Evolutionary conservation across 1,140 invertebrate genomes (phyloP), one percentile per base, ranked within the genome.

Genomic region (Papilio machaon): DNA sequence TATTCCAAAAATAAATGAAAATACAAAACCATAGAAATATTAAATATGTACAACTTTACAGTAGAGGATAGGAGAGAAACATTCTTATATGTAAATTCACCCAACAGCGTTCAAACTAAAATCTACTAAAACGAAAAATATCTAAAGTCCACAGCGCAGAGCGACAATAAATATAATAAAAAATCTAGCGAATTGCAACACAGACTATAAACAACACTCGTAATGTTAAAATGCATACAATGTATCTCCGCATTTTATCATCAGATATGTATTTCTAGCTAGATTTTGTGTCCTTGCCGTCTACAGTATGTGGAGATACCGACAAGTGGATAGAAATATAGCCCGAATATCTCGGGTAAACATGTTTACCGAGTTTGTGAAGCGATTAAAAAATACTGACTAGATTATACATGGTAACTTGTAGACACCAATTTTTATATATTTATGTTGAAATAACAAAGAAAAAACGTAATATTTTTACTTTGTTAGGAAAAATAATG

Each of bases 301-400:
- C 86, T 86, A 89, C 84, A 86, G 85, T 85, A 86, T 86, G 88
- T 87, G 89, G 84, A 89, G 90, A 88, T 90, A 91, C 87, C 84
- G 86, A 89, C 87, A 84, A 87, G 86, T 89, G 90, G 91, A 91
- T 92, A 91, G 88, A 92, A 88, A 89, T 91, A 91, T 90, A 88
- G 88, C 86, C 85, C 81, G 85, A 89, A 88, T 87, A 87, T 84
- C 85, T 82, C 87, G 88, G 85, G 91, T 92, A 94, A 94, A 93
- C 92, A 94, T 94, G 91, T 94, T 94, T 93, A 94, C 91, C 84
- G 79, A 88, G 85, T 89, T 87, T 81, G 85, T 83, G 86, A 83
- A 83, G 81, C 87, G 88, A 91, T 92, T 90, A 91, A 92, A 91
- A 89, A 87, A 86, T 83, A 90, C 84, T 87, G 88, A 88, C 85